Evolutionary conservation across 2,797 vertebrate species (phyloP), one percentile per base, ranked within the genome.

Genomic region (Anguilla anguilla): DNA sequence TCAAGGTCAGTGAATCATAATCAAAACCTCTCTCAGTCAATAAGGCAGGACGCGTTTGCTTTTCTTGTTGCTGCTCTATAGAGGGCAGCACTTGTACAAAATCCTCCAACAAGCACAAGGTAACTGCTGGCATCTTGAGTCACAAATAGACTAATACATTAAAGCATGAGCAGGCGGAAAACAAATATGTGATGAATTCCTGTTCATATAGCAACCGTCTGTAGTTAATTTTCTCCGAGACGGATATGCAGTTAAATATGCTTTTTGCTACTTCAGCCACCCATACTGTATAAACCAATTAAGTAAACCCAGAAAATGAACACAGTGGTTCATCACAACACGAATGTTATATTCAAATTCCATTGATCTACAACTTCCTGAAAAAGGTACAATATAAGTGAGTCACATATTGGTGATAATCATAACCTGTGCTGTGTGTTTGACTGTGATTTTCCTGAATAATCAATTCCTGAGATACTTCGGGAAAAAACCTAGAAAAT

Each of bases 51-150:
- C 39, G 1, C 11, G 13, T 6, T 39, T 35, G 7, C 7, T 79
- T 90, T 88, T 89, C 92, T 88, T 90, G 39, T 88, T 92, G 92
- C 91, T 90, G 95, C 96, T 96, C 94, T 86, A 46, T 46, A 96
- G 96, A 94, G 95, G 95, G 96, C 96, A 96, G 95, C 94, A 93
- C 96, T 95, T 95, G 92, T 93, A 92, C 93, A 93, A 91, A 91
- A 89, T 17, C 72, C 31, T 77, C 35, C 4, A 35, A 77, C 35
- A 77, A 5, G 35, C 10, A 77, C 28, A 77, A 77, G 35, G 35
- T 77, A 35, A 13, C 25, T 69, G 25, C 15, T 19, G n/a, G 22
- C 64, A 28, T 69, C 64, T 69, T n/a, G n/a, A 69, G 64, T 69
- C 64, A n/a, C 64, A 69, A 28, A 69, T 69, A 28, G 64, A 69